Evolutionary conservation across 2,113 vertebrate species (phyloP), one percentile per base, ranked within the genome.

Genomic region (Tichodroma muraria): DNA sequence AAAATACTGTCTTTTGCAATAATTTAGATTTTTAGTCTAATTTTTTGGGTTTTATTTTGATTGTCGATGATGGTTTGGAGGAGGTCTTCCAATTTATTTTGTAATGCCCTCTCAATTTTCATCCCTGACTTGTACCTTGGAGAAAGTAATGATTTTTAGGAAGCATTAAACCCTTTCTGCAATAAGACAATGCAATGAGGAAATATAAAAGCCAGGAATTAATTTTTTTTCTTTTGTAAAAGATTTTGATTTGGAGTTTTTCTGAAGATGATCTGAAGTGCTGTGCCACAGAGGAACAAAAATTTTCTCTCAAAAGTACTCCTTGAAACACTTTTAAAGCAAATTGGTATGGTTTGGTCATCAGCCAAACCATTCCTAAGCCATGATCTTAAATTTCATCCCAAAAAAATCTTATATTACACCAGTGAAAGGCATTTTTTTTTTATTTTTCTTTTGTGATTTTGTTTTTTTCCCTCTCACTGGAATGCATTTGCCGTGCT

Each of bases 401-500:
- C 5, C 5, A 6, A n/a, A 64, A 35, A 44, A 52, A 13, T 42
- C 10, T 64, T 47, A 6, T 0, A 21, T 5, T 60, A 4, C 38
- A 25, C 2, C 30, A 31, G 9, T n/a, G 16, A 72, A 83, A 80
- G 31, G 2, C 4, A 3, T 37, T 75, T 64, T 57, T 15, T 20
- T 15, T 0, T 15, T 4, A 4, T 27, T 49, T 61, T 57, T 75
- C 1, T 57, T 16, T 30, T 21, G 7, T 59, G 52, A 14, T 12
- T 37, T 25, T 21, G 5, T 28, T 19, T 24, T 27, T 37, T 12
- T 9, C 0, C 3, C 4, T 10, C 8, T 9, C 10, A 4, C 17
- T 15, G 17, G 45, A 80, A 49, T 28, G 6, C 4, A 9, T 68
- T 45, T 71, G 22, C 23, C 40, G 1, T 40, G 28, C 23, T 57